These are phyloP conservation scores for Eueides isabella DNA, from an alignment of 1,140 invertebrate species.

Conservation along the genomic window DNA sequence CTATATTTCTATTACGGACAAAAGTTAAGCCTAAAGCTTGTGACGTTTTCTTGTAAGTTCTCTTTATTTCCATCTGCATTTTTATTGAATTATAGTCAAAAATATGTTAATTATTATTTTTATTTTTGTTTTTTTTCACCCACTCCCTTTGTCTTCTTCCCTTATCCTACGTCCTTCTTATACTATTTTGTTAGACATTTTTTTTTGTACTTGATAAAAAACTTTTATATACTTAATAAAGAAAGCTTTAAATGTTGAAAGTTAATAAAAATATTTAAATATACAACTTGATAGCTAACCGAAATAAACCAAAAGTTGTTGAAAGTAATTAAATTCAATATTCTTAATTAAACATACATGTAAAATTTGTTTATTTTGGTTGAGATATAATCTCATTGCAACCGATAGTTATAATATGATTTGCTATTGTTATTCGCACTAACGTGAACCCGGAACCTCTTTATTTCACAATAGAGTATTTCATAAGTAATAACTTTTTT, in stretches of 20 bases:
- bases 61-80: slow-evolving; percentile 81
- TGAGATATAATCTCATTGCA: not conserved
- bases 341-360: not conserved
- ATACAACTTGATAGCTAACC: not conserved
- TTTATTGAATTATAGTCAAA: slow-evolving; percentile 81
- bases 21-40: slow-evolving; percentile 75
- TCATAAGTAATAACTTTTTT: slow-evolving; percentile 16
- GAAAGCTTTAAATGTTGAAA: not conserved
- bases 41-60: slow-evolving; percentile 80
- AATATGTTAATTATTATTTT: slow-evolving; percentile 76
- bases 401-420: not conserved
- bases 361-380: not conserved
- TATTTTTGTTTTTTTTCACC: slow-evolving; percentile 62
- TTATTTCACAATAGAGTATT: slow-evolving; percentile 18
- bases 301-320: not conserved
- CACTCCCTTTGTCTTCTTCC: slow-evolving; percentile 19
- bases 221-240: not conserved
- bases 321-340: not conserved
- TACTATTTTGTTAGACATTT: not conserved
- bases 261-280: not conserved
- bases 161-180: slow-evolving; percentile 1
- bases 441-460: slow-evolving; percentile 10
- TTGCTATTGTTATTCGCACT: not conserved
- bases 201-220: no score
- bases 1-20: slow-evolving; percentile 69